Base-by-base conservation (phyloP, 2,113 vertebrate species). In the Gallinago paraguaiae region DNA sequence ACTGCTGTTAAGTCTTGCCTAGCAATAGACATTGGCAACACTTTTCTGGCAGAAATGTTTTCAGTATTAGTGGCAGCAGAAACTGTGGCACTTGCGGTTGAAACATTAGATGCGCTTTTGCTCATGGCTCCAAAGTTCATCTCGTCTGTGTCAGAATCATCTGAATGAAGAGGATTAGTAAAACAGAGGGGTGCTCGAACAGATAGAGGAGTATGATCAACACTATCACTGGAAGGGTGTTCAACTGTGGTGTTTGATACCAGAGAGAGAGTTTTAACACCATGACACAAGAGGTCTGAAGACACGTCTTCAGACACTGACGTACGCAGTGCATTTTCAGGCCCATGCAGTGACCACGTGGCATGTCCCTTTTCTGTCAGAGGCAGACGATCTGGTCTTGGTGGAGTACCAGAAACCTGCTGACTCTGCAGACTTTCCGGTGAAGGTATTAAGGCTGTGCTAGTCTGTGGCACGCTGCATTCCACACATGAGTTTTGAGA, bases 131-230 rank as follows among this genome's bases (percentile, higher is more conserved):
- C 92, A 77, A 97, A 98, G 70, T 97, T 96, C 51, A 98, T 98
- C 57, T 98, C 98, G 6, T 99, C 99, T 10, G 96, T 98, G 37
- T 99, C 99, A 1, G 99, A 99, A 97, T 99, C 98, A 93, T 99
- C 99, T 4, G 99, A 99, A 95, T 99, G 99, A 92, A 99, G 98
- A 61, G 99, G 99, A 96, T 99, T 99, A 91, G 99, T 99, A 96
- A 99, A 99, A 97, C 99, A 98, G 71, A 99, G 98, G 24, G 99
- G 98, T 60, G 98, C 98, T 96, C 98, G 97, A 86, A 98, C 89
- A 5, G 97, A 67, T 90, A 96, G 37, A 70, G 93, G 96, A 39
- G 96, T 95, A 56, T 54, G 90, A 82, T 86, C 97, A 69, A 80
- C 18, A 41, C 16, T 57, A 53, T 95, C 96, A 51, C 50, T 70